Base-by-base conservation (phyloP, 37 sponge, comb jelly and placozoan genomes). In the Mnemiopsis leidyi region DNA sequence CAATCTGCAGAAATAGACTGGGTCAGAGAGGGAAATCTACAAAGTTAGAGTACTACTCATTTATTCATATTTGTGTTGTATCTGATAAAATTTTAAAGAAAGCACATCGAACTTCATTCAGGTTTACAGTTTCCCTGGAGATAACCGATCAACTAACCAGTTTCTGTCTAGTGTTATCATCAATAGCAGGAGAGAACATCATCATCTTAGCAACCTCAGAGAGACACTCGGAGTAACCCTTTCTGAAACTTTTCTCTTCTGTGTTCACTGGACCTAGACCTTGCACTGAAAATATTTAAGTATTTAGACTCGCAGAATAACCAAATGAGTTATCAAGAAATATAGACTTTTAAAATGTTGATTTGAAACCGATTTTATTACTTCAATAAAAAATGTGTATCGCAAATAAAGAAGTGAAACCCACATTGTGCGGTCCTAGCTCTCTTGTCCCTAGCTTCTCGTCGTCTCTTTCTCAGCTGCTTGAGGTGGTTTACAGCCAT, bases 161-260 rank as follows among this genome's bases (percentile, higher is more conserved):
- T 33, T 79, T 79, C 82, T 79, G 82, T 30, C 82, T 23, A 23
- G 82, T 36, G 2, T 9, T 9, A 79, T 79, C 82, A 23, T 79
- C 82, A 35, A 79, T 79, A 20, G 82, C 35, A 36, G 35, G 82
- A 9, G 35, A 36, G 21, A 79, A 79, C 37, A 79, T 32, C 35
- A 79, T 32, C 82, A 79, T 79, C 37, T 79, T 79, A 23, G 82
- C 82, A 32, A 79, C 82, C 29, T 79, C 82, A 33, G 82, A 32
- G 23, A 79, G 82, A 33, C 82, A 79, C 36, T 79, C 82, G 21
- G 37, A 29, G 82, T 79, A 79, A 33, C 82, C 82, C 82, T 79
- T 79, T 29, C 82, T 16, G 82, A 79, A 79, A 79, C 82, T 79
- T 36, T 79, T 79, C 21, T 79, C 82, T 35, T 79, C 82, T 79